These are phyloP conservation scores for Standfussiana lucernea DNA, from an alignment of 2,888 invertebrate genomes.

Conservation along the genomic window DNA sequence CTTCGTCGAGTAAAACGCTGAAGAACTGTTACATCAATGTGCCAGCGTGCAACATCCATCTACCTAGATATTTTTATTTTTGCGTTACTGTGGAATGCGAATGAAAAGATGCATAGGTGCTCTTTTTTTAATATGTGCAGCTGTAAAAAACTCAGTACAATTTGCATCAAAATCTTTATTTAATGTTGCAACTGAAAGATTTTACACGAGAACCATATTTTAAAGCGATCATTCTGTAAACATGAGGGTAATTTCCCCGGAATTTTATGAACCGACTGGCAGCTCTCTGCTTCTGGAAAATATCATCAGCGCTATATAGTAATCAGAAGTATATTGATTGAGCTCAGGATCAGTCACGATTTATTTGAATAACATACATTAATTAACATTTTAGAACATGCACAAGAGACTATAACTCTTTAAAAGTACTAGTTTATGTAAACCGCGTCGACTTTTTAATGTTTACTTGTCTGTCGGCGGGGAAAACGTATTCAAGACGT, in stretches of 20 bases:
- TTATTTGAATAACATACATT: conserved; percentile 57
- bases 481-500: conserved; percentile 69
- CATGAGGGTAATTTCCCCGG: conserved; percentile 39
- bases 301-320: conserved; percentile 61
- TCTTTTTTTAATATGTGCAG: background rate
- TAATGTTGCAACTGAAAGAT: conserved; percentile 51
- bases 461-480: conserved; percentile 73
- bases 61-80: background rate
- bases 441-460: conserved; percentile 66
- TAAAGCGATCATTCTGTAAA: conserved; percentile 35
- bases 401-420: conserved; percentile 60
- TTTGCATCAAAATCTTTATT: conserved; percentile 23
- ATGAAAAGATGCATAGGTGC: conserved; percentile 3
- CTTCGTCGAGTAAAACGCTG: conserved; percentile 16
- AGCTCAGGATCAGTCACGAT: conserved; percentile 31
- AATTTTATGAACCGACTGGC: conserved; percentile 37
- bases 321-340: conserved; percentile 58
- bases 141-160: conserved; percentile 8
- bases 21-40: background rate
- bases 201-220: conserved; percentile 45
- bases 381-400: conserved; percentile 45
- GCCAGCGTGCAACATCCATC: background rate
- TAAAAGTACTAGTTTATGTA: conserved; percentile 54
- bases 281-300: conserved; percentile 42
- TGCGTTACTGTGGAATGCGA: background rate